These are phyloP conservation scores for Tinamus major DNA, from an alignment of 2,797 vertebrate genomes.

Conservation along the genomic window DNA sequence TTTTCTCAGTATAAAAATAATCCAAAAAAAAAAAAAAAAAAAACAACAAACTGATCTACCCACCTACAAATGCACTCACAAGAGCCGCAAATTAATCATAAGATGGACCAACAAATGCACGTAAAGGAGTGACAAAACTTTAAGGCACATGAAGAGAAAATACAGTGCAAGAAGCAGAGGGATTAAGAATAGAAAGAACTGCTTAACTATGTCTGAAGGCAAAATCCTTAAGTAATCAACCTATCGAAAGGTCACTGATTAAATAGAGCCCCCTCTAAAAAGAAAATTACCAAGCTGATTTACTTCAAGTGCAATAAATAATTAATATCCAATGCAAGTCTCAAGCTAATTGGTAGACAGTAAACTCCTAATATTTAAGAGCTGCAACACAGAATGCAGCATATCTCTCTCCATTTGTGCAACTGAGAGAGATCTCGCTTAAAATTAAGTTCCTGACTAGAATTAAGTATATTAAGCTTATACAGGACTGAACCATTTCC, in stretches of 20 bases:
- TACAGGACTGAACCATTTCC: not conserved
- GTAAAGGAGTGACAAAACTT: conserved; percentile 2
- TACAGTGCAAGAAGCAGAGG: not conserved
- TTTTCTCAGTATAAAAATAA: conserved; percentile 25
- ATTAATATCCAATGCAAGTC: not conserved
- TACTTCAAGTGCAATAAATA: not conserved
- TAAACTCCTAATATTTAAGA: not conserved
- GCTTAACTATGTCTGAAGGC: not conserved
- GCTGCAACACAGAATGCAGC: not conserved
- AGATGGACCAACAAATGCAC: not conserved
- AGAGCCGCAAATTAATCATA: not conserved
- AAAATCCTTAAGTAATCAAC: not conserved
- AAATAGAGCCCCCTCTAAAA: not conserved
- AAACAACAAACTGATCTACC: not conserved
- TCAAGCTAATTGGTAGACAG: not conserved
- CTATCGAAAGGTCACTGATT: not conserved
- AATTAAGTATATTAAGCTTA: not conserved
- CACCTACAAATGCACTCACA: conserved; percentile 25
- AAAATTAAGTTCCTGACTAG: too few relatives aligned
- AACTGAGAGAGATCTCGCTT: not conserved
- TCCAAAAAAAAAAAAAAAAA: not conserved
- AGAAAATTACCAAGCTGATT: not conserved
- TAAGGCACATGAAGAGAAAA: not conserved
- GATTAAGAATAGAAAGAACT: conserved; percentile 13
- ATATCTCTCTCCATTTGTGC: fast-evolving